Base-by-base conservation (phyloP, 2,888 invertebrate species). In the Acanthococcus lagerstroemiae region DNA sequence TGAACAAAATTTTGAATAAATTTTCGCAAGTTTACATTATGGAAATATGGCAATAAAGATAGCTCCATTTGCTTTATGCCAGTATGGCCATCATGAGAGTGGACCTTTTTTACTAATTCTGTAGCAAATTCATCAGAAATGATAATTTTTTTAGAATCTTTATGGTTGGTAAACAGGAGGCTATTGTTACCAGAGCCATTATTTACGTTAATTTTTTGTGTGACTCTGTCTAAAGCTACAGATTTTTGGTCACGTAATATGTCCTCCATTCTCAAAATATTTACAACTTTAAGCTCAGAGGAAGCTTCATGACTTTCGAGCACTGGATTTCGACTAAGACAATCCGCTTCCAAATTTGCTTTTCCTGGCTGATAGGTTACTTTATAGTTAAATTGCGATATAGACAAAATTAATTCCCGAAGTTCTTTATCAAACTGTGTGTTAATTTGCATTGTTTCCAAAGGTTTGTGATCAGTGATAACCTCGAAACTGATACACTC, bases 221-320 rank as follows among this genome's bases (percentile, higher is more conserved):
- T 37, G 6, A 26, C 9, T 30, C 27, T 65, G 22, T 50, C 66
- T 52, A n/a, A 19, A 37, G 30, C 24, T 25, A 45, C 26, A 57
- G 30, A 66, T 27, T 55, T 68, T 70, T 69, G 69, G 37, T 56
- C 69, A 56, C 17, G 69, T 70, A 69, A 37, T 19, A 69, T 68
- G 30, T 69, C 68, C 9, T 69, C 66, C 19, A 70, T 24, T 68
- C 24, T 45, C 58, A 25, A 58, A 66, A 52, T 57, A 66, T 25
- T 57, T 56, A 52, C 21, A 19, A 19, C 15, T 21, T 6, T 4
- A 6, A 52, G 5, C 22, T 52, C 52, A 12, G 21, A 21, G 7
- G 15, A 5, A 52, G 52, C 21, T 52, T 52, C 52, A 44, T 58
- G 17, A 9, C 67, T n/a, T 27, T 71, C 37, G 15, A 37, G 37